Percentiles rank a stretch among this genome's conserved stretches.
Conservation (phyloP, 1,140 invertebrate genomes). For the Magallana ariakensis region DNA sequence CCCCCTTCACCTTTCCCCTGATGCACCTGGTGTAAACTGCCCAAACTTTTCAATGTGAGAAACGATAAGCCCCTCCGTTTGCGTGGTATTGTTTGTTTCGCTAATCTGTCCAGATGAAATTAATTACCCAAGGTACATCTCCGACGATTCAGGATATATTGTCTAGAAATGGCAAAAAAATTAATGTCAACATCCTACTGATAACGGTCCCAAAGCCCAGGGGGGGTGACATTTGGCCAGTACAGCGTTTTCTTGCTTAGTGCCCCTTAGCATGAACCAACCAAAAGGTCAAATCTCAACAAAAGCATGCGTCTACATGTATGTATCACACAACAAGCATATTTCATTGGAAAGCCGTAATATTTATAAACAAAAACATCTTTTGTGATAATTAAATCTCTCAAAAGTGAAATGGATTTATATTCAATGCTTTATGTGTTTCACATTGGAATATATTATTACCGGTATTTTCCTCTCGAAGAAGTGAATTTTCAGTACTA, state of each 20-base stretch:
- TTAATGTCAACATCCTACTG: slow-evolving; percentile 18
- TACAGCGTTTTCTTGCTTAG: not conserved
- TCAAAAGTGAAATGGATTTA: too few relatives aligned
- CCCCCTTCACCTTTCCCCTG: not conserved
- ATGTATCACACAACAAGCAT: not conserved
- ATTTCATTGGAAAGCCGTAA: not conserved
- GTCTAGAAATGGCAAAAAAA: slow-evolving; percentile 19
- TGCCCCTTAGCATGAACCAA: not conserved
- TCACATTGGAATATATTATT: too few relatives aligned
- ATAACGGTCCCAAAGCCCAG: not conserved
- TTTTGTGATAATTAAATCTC: not conserved
- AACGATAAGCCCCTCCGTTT: not conserved
- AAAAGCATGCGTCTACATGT: not conserved
- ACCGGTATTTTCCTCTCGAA: too few relatives aligned
- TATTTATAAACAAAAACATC: not conserved
- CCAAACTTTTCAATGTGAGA: not conserved
- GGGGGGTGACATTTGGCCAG: not conserved
- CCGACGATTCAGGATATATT: slow-evolving; percentile 22
- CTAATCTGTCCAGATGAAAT: slow-evolving; percentile 14
- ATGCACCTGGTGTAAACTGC: slow-evolving; percentile 13
- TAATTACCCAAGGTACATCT: slow-evolving; percentile 8
- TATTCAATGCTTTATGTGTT: too few relatives aligned
- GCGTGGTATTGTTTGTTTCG: not conserved
- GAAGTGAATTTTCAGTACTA: too few relatives aligned
- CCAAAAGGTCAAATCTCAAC: not conserved